A percentile compares a stretch with the other conserved stretches of the same genome.
These are phyloP conservation scores for Cyanoderma ruficeps DNA, from an alignment of 2,113 vertebrate genomes.

Conservation along the genomic window DNA sequence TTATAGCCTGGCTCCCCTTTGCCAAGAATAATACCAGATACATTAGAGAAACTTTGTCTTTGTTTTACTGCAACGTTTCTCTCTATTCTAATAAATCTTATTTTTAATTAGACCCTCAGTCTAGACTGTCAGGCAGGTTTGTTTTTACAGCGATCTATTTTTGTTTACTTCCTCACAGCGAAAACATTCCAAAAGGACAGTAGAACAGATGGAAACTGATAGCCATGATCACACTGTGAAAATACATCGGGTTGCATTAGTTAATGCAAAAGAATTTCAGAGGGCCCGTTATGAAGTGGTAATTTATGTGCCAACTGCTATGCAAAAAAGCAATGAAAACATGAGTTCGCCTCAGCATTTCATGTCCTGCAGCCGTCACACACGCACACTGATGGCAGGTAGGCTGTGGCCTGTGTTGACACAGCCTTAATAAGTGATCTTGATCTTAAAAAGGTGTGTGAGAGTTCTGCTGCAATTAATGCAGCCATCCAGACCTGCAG, in stretches of 20 bases:
- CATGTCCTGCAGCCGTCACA: background rate
- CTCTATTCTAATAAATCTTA: conserved; percentile 49
- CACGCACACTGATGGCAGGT: background rate
- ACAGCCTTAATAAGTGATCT: background rate
- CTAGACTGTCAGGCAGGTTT: conserved; percentile 51
- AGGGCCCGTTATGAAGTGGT: background rate
- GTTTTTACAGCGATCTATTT: conserved; percentile 46
- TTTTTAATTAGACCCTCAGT: conserved; percentile 50
- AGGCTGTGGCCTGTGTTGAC: background rate
- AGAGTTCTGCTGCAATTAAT: background rate
- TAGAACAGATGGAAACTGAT: conserved; percentile 46
- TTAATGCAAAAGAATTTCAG: conserved; percentile 9
- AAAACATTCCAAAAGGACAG: conserved; percentile 35
- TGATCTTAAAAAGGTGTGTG: background rate
- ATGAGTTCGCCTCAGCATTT: background rate
- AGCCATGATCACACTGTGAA: background rate
- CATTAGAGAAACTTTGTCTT: conserved; percentile 3
- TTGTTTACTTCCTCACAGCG: conserved; percentile 42
- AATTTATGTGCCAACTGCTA: conserved; percentile 38
- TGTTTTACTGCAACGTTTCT: conserved; percentile 10
- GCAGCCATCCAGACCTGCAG: background rate
- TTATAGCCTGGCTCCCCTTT: background rate
- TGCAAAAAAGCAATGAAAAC: background rate
- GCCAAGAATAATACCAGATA: conserved; percentile 60
- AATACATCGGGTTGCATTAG: background rate